Conservation (phyloP, 2,113 vertebrate genomes). For the Caranx melampygus region DNA sequence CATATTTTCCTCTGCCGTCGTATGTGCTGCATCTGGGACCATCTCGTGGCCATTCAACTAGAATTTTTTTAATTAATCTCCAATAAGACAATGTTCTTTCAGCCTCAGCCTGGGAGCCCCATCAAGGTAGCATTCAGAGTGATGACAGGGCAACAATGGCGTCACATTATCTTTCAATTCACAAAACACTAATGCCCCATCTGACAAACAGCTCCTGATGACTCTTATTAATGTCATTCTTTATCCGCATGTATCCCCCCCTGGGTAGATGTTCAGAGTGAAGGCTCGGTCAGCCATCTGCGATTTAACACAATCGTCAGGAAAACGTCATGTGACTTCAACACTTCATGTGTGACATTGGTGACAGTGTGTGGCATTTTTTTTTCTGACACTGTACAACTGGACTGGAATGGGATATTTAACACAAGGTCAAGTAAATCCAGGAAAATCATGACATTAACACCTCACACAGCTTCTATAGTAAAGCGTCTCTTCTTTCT, state of each 20-base stretch:
- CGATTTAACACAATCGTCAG: constrained; percentile 47
- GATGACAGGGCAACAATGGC: constrained; percentile 42
- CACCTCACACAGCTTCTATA: no score
- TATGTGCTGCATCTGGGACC: constrained; percentile 4
- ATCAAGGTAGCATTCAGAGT: constrained; percentile 27
- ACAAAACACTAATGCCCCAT: constrained; percentile 35
- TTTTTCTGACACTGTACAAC: background rate
- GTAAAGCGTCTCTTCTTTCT: no score
- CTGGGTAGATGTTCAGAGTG: constrained; percentile 38
- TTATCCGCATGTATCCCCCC: constrained; percentile 49
- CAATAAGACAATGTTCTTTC: constrained; percentile 10
- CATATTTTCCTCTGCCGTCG: background rate
- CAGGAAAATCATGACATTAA: no score
- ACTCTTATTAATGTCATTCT: constrained; percentile 50
- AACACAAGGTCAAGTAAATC: background rate
- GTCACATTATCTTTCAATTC: constrained; percentile 29
- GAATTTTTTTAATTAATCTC: constrained; percentile 38
- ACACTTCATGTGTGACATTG: constrained; percentile 21
- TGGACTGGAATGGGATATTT: background rate
- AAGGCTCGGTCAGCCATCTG: constrained; percentile 63
- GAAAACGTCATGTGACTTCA: constrained; percentile 56
- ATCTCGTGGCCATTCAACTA: constrained; percentile 11
- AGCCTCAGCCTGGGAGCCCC: constrained; percentile 6
- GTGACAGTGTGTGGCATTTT: constrained; percentile 19
- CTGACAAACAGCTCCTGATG: constrained; percentile 56